Evolutionary conservation across 2,797 vertebrate species (phyloP), one percentile per base, ranked within the genome.

Genomic region (Enoplosus armatus): DNA sequence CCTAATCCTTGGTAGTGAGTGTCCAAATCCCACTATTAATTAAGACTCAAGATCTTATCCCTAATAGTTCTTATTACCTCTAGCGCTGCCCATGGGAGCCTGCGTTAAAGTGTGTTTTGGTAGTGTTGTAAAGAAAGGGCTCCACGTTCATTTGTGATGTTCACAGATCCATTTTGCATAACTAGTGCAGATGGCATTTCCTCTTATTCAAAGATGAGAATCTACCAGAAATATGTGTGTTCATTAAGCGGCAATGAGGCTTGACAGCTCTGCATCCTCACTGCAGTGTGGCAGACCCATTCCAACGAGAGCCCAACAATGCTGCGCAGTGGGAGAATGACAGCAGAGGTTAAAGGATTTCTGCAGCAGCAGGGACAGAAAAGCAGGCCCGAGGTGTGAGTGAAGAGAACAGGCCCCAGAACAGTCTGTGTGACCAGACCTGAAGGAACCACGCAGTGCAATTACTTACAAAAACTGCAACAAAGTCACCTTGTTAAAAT

Each of bases 301-400:
- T 84, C 73, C 67, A 70, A 69, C 41, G 33, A 85, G 78, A 84
- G 76, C 67, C 61, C 20, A 29, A 73, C 62, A 43, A 72, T 71
- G 66, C 80, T 79, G 87, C 83, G 26, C 90, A 84, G 79, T 84
- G 62, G 67, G 86, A 76, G 80, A 89, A 83, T 84, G 90, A 91
- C 91, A 93, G 88, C 85, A 90, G 84, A 93, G 93, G 93, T 93
- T 90, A 93, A 87, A 92, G 85, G 85, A 91, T 88, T 90, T 87
- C 86, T 87, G 85, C 89, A 86, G 90, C 84, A 84, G 85, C 51
- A 45, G 82, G 85, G 56, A 87, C 55, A 80, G 72, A 85, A 64
- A 85, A 82, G 63, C 68, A 59, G 67, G 66, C 66, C 78, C 16
- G 66, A 84, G 75, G 85, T 83, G 64, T 75, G 80, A 87, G 75